These are phyloP conservation scores for Meles meles DNA, from an alignment of 2,113 vertebrate genomes.

Conservation along the genomic window DNA sequence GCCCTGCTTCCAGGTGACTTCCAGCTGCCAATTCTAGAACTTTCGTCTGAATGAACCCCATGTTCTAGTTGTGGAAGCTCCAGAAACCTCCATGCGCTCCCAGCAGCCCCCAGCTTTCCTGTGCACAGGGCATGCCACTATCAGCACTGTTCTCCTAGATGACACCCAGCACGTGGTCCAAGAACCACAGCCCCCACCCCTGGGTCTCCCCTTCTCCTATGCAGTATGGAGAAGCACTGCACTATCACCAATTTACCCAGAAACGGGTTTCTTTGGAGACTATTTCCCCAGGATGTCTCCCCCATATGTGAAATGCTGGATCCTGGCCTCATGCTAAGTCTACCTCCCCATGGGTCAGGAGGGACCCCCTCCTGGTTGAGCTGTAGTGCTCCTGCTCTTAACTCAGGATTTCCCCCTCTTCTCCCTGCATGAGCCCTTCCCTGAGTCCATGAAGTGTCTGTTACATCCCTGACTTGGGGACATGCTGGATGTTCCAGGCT, in stretches of 20 bases:
- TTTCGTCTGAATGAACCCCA: accelerated
- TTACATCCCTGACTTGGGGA: neutral
- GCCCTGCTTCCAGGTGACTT: neutral
- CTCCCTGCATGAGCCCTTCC: neutral
- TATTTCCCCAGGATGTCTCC: neutral
- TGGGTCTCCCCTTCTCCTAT: neutral
- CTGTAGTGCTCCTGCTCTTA: accelerated
- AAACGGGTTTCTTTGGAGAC: neutral
- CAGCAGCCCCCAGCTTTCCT: neutral
- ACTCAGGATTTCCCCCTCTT: neutral
- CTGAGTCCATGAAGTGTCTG: accelerated
- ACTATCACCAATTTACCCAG: neutral
- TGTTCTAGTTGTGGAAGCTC: neutral
- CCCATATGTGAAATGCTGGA: accelerated
- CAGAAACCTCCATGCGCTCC: accelerated
- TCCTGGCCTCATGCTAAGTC: neutral
- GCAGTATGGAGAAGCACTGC: neutral
- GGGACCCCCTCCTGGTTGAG: neutral
- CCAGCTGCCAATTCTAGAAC: neutral
- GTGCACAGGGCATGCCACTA: accelerated
- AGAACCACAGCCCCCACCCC: neutral
- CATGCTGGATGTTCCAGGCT: accelerated
- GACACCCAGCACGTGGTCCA: neutral
- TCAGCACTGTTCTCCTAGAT: accelerated
- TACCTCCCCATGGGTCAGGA: accelerated